Conservation (phyloP, 2,797 vertebrate species). For the Vireo griseus region DNA sequence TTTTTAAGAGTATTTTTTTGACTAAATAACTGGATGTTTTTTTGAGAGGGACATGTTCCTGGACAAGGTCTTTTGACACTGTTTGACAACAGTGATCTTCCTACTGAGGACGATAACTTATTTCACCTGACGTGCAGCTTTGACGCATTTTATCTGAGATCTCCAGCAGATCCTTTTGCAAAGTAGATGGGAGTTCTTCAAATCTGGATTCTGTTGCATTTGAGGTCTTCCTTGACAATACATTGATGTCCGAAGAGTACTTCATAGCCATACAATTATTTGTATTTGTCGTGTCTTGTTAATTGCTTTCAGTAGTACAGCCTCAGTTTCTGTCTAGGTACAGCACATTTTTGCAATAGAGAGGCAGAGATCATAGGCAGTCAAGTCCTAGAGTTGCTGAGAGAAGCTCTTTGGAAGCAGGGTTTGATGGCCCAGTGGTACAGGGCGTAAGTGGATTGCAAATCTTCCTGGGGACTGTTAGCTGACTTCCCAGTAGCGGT, state of each 20-base stretch:
- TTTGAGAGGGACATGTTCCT: background rate
- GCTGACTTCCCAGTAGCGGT: rapidly evolving
- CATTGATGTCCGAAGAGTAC: conserved; percentile 33
- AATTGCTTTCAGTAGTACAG: conserved; percentile 55
- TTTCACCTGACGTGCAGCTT: conserved; percentile 28
- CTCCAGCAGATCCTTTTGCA: conserved; percentile 64
- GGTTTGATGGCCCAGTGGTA: background rate
- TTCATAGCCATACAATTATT: conserved; percentile 74
- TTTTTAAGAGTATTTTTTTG: background rate
- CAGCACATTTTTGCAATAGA: background rate
- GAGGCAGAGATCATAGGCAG: background rate
- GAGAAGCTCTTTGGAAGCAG: background rate
- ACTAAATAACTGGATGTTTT: background rate
- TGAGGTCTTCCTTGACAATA: conserved; percentile 52
- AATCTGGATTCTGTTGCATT: conserved; percentile 68
- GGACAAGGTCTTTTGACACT: background rate
- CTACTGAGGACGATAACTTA: background rate
- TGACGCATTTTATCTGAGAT: conserved; percentile 15
- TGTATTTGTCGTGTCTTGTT: conserved; percentile 66
- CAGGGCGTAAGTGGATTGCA: background rate
- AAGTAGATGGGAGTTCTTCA: conserved; percentile 61
- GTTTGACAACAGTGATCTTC: background rate
- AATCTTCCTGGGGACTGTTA: background rate
- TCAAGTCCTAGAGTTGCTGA: background rate
- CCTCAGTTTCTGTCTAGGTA: conserved; percentile 5